phyloP scores from a whole-genome alignment of 2,113 vertebrate genomes.

The Rhinolophus ferrumequinum region DNA sequence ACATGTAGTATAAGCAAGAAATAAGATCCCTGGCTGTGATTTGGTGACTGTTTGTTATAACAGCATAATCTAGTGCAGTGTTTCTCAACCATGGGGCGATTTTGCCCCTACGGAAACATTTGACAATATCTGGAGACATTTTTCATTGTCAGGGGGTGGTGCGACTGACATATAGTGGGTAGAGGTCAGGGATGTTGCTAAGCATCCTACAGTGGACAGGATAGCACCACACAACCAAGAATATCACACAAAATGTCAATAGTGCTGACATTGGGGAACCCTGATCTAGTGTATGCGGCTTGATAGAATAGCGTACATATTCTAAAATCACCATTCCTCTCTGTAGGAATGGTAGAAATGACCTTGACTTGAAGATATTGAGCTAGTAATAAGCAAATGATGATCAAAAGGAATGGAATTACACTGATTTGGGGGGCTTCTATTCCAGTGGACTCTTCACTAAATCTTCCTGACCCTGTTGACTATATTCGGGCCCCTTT shows the following conservation, averaged over 20 bases:
- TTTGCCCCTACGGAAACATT: neutral
- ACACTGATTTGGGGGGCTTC: neutral
- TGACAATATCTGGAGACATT: neutral
- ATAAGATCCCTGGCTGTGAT: neutral
- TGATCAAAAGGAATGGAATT: neutral
- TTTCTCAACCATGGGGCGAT: neutral
- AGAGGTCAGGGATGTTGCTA: neutral
- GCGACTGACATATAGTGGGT: neutral
- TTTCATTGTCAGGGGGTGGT: neutral
- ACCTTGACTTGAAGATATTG: neutral
- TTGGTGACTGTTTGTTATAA: neutral
- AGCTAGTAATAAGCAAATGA: neutral
- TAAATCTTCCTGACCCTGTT: neutral
- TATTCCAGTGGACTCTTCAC: neutral
- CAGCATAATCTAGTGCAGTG: neutral
- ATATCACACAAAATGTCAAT: neutral
- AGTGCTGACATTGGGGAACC: neutral
- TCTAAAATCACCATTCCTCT: neutral
- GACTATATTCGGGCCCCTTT: neutral
- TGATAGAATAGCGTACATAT: neutral
- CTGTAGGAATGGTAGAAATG: neutral
- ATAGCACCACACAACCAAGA: neutral
- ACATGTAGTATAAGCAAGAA: neutral
- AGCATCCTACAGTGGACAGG: neutral
- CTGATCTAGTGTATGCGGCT: neutral